Evolutionary conservation across 2,113 vertebrate genomes (phyloP), one percentile per base, ranked within the genome.

Genomic region (Tautogolabrus adspersus): DNA sequence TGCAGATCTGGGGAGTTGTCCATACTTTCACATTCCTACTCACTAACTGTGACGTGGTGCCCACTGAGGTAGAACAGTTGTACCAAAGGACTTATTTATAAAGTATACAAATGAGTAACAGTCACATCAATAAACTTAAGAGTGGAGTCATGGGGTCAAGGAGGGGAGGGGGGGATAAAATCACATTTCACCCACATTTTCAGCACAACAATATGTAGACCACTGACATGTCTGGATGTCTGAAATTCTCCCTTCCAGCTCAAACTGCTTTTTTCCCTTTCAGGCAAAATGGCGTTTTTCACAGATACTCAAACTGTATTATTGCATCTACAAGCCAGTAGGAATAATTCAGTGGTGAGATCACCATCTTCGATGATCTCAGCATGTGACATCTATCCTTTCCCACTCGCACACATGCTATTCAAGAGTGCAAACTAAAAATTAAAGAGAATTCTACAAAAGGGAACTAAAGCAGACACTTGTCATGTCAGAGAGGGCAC

Each of bases 61-160:
- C 92, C 86, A 70, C 83, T 94, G 94, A 95, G 94, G 94, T 95
- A 95, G 94, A 92, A 93, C 91, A 85, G 94, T 95, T 95, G 94
- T 94, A 95, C 94, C 91, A 88, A 92, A 91, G 87, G 79, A 91
- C 84, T 73, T 89, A 88, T 89, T 85, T 87, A 92, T 87, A 88
- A 90, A 90, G 82, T 85, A 89, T 91, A 88, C 88, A 93, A 92
- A 91, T 88, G 75, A 92, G 91, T 94, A 95, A 95, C 94, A 94
- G 94, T 95, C 94, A 94, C 92, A 91, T 91, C 79, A 89, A 93
- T 91, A 87, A 87, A 92, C 82, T 88, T 85, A 81, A 87, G 83
- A 92, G 88, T 87, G 84, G 92, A 91, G 86, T 88, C 69, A 83
- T 19, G 23, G 52, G 44, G 55, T 49, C 26, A 44, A 26, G 4